Evolutionary conservation across 2,113 vertebrate genomes (phyloP).

Genomic region (Cavia porcellus): DNA sequence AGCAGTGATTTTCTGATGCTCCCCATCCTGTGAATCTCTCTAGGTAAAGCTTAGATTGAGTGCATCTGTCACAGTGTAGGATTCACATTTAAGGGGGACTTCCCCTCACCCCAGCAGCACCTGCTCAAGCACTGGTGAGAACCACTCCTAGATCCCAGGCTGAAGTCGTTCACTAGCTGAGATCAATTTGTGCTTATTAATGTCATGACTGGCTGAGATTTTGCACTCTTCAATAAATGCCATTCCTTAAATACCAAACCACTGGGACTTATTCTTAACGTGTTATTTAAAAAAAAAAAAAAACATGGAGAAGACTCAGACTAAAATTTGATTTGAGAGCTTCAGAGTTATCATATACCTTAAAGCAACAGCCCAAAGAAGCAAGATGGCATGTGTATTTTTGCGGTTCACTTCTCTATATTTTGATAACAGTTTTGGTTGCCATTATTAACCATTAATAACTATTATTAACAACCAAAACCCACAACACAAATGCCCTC

Average conservation of each 20-base stretch:
- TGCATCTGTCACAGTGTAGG: background rate
- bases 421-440: background rate
- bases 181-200: background rate
- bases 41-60: background rate
- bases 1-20: accelerated
- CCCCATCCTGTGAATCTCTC: accelerated
- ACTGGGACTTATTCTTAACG: conserved; percentile 1
- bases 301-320: background rate
- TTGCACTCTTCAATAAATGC: background rate
- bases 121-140: accelerated
- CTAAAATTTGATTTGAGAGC: background rate
- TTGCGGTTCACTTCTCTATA: background rate
- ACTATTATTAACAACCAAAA: accelerated
- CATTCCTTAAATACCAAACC: background rate
- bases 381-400: accelerated
- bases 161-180: background rate
- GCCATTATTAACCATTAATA: background rate
- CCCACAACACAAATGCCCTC: background rate
- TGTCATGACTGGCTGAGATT: background rate
- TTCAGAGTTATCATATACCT: background rate
- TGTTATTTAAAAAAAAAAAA: background rate
- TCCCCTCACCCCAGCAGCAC: accelerated
- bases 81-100: background rate
- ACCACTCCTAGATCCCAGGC: background rate
- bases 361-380: background rate